phyloP scores from a whole-genome alignment of 2,113 vertebrate species.

The Phyllopteryx taeniolatus region DNA sequence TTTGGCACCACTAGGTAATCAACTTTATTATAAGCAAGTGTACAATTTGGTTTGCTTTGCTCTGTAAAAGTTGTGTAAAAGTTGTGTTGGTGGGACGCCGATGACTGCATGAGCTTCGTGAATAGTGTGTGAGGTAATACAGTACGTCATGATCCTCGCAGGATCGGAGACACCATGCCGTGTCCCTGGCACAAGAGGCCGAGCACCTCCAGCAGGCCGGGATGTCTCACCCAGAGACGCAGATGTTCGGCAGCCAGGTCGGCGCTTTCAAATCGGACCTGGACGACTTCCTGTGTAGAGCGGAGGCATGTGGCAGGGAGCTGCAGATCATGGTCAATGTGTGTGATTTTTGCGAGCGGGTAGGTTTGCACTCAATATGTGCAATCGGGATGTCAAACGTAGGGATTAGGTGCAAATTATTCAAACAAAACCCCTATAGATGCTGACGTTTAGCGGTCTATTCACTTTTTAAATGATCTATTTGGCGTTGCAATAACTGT shows the following conservation, averaged over 20 bases:
- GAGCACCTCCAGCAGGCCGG: constrained; percentile 60
- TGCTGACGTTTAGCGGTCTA: neutral
- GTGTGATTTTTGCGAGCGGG: constrained; percentile 81
- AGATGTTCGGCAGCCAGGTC: constrained; percentile 63
- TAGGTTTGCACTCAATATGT: constrained; percentile 40
- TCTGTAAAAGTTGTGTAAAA: too few relatives aligned
- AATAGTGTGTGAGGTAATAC: neutral
- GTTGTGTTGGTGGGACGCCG: too few relatives aligned
- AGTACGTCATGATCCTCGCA: constrained; percentile 32
- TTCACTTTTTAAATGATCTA: neutral
- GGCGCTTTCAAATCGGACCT: constrained; percentile 75
- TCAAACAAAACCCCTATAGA: neutral
- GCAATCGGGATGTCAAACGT: neutral
- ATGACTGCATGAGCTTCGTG: neutral
- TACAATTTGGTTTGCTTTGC: too few relatives aligned
- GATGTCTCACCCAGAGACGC: constrained; percentile 62
- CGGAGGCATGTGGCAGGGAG: constrained; percentile 77
- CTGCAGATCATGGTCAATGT: constrained; percentile 78
- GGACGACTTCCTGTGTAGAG: constrained; percentile 76
- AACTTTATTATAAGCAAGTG: too few relatives aligned
- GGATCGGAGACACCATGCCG: constrained; percentile 77
- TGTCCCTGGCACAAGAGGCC: constrained; percentile 77
- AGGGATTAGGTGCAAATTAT: neutral
- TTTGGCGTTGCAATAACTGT: neutral
- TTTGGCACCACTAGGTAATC: too few relatives aligned